These are phyloP conservation scores for Cepaea nemoralis DNA, from an alignment of 1,140 invertebrate species.

Conservation along the genomic window DNA sequence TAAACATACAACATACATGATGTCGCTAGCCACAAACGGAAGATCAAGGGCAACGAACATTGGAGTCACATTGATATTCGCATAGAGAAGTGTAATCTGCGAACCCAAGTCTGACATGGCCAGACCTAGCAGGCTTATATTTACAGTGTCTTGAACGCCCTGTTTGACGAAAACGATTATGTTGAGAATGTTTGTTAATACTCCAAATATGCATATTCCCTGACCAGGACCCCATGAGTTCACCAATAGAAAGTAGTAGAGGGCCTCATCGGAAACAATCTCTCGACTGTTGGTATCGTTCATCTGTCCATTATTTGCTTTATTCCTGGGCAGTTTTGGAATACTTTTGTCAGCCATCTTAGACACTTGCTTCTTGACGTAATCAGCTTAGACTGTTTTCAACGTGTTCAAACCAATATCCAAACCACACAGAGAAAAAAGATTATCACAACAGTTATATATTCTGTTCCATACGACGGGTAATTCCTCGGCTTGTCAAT, in stretches of 20 bases:
- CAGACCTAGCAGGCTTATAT: background rate
- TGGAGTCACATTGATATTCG: background rate
- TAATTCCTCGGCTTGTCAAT: too few relatives aligned
- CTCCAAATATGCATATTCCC: background rate
- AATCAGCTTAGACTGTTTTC: too few relatives aligned
- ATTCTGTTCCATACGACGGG: too few relatives aligned
- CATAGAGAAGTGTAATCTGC: background rate
- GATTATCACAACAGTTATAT: too few relatives aligned
- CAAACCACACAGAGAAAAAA: too few relatives aligned
- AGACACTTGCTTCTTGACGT: too few relatives aligned
- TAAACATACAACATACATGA: background rate
- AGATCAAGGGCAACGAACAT: background rate
- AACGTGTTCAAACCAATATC: too few relatives aligned
- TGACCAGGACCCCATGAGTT: background rate
- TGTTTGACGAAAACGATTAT: constrained; percentile 4
- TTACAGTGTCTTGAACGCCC: background rate
- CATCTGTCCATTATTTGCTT: too few relatives aligned
- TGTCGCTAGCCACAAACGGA: background rate
- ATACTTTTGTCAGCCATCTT: too few relatives aligned
- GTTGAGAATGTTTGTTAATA: constrained; percentile 1
- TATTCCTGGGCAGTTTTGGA: too few relatives aligned
- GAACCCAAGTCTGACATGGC: constrained; percentile 2
- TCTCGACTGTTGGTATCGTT: too few relatives aligned
- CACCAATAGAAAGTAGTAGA: background rate
- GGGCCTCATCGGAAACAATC: background rate